Evolutionary conservation across 1,140 invertebrate species (phyloP), one percentile per base, ranked within the genome.

Genomic region (Goniozus legneri): DNA sequence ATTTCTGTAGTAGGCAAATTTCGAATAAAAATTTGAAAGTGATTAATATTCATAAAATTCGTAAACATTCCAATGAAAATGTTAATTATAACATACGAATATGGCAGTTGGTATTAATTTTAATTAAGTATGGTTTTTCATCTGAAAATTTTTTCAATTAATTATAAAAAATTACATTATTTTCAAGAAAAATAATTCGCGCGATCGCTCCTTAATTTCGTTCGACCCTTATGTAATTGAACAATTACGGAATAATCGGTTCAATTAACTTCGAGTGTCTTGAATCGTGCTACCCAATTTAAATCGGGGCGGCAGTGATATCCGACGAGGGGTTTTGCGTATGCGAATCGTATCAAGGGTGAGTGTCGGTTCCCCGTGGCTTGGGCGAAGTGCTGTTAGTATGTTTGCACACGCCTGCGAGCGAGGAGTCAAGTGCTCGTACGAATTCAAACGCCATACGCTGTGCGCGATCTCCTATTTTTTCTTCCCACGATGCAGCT

Each of bases 271-370:
- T 48, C 20, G 27, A 48, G 42, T 58, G 44, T 60, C 58, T 64
- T 43, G 39, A 34, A 15, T 27, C 44, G 47, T 53, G 53, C 58
- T 67, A 72, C 68, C 66, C 42, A 46, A 43, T 62, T 44, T 36
- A 54, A 57, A 69, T 67, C 59, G 53, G 45, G 44, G 21, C 31
- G 42, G 42, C 31, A 20, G 40, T 22, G 30, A 51, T 31, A 38
- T 40, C 21, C 20, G 44, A 3, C 32, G 48, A 58, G 36, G 31
- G 40, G n/a, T 31, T 40, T 38, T 51, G 44, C 59, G 67, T 65
- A 69, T 66, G 67, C 67, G 41, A 69, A 43, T 38, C 21, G 4
- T 42, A 37, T 52, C 33, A 27, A 52, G 54, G 55, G 41, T 22
- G 39, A 40, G 47, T 37, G 30, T 44, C 22, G 38, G 15, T 7